These are phyloP conservation scores for Anisognathus igniventris DNA, from an alignment of 2,797 vertebrate species.

Conservation along the genomic window DNA sequence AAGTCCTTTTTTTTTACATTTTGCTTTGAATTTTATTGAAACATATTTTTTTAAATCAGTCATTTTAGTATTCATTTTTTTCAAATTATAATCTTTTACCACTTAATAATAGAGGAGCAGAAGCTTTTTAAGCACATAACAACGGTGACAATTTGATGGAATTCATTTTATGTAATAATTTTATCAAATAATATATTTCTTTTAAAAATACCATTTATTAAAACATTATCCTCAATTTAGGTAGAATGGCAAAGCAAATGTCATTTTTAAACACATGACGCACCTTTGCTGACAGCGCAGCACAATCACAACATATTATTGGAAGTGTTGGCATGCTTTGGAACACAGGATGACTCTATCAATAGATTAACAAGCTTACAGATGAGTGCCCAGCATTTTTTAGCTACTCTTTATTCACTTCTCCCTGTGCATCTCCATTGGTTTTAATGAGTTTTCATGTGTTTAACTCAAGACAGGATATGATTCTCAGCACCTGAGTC, in stretches of 20 bases:
- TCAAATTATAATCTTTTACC: slow-evolving; percentile 76
- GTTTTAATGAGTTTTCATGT: not conserved
- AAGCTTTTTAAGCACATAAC: slow-evolving; percentile 71
- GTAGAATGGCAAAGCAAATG: slow-evolving; percentile 68
- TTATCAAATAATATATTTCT: slow-evolving; percentile 75
- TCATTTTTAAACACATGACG: slow-evolving; percentile 62
- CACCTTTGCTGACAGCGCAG: slow-evolving; percentile 12
- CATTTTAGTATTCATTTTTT: slow-evolving; percentile 72
- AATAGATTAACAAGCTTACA: slow-evolving; percentile 48
- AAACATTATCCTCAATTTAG: slow-evolving; percentile 65
- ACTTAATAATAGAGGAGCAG: slow-evolving; percentile 73
- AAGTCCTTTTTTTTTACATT: slow-evolving; percentile 54
- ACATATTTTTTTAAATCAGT: slow-evolving; percentile 60
- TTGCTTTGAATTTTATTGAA: slow-evolving; percentile 71
- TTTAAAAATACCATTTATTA: slow-evolving; percentile 71
- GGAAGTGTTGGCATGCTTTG: slow-evolving; percentile 46
- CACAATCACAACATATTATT: slow-evolving; percentile 49
- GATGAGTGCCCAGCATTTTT: not conserved
- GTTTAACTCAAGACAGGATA: not conserved
- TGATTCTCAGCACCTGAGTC: not conserved
- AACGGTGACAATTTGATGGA: slow-evolving; percentile 73
- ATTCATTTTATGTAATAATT: slow-evolving; percentile 73
- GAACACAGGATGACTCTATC: slow-evolving; percentile 43
- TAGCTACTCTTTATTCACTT: not conserved
- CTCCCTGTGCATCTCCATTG: not conserved